These are phyloP conservation scores for Nestor notabilis DNA, from an alignment of 2,113 vertebrate genomes.

Conservation along the genomic window DNA sequence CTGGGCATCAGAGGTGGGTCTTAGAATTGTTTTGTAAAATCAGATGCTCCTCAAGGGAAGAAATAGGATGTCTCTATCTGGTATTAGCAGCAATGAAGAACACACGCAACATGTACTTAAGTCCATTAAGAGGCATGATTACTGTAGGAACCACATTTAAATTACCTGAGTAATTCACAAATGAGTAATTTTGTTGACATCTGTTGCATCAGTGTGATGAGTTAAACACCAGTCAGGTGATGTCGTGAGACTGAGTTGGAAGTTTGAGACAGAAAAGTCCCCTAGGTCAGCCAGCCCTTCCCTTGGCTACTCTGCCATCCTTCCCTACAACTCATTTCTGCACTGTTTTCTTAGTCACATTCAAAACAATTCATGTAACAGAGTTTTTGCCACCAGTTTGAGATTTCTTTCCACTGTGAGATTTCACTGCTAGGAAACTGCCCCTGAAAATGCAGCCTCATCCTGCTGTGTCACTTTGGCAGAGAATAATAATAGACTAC, in stretches of 20 bases:
- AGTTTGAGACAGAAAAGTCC: background rate
- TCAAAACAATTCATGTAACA: background rate
- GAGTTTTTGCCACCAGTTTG: background rate
- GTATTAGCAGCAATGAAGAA: background rate
- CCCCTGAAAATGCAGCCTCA: background rate
- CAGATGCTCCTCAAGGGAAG: background rate
- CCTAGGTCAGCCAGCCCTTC: background rate
- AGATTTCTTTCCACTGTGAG: background rate
- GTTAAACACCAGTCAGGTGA: constrained; percentile 21
- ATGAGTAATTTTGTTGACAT: constrained; percentile 19
- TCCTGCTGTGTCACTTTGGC: background rate
- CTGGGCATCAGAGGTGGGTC: background rate
- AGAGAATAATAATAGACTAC: background rate
- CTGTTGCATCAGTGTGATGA: constrained; percentile 22
- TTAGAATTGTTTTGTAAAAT: background rate
- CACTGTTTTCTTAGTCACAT: background rate
- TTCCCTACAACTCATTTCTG: background rate
- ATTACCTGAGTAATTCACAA: background rate
- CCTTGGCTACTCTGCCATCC: background rate
- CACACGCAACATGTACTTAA: background rate
- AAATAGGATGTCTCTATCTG: background rate
- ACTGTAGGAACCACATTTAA: background rate
- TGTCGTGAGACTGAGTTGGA: background rate
- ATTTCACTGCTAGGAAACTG: background rate
- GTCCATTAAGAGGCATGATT: background rate